Evolutionary conservation across 2,113 vertebrate genomes (phyloP).

Genomic region (Emydocephalus ijimae): DNA sequence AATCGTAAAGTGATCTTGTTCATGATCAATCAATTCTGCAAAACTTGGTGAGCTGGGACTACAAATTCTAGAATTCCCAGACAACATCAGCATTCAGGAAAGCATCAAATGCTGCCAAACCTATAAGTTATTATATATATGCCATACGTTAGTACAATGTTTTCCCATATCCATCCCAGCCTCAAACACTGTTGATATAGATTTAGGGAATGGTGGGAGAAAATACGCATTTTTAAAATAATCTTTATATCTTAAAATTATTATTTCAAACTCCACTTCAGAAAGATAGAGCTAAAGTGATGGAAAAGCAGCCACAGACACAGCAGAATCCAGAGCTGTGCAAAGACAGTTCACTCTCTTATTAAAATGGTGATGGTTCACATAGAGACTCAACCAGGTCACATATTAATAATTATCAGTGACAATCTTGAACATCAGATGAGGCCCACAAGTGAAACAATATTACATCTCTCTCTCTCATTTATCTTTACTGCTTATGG

Average conservation of each 20-base stretch:
- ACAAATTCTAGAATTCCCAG: background rate
- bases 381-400: constrained; percentile 79
- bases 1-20: background rate
- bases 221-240: background rate
- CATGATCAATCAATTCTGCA: background rate
- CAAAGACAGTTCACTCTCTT: constrained; percentile 61
- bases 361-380: constrained; percentile 75
- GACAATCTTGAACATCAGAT: constrained; percentile 85
- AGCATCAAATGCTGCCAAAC: background rate
- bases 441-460: constrained; percentile 85
- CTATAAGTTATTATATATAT: background rate
- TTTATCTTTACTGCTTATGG: constrained; percentile 87
- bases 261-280: background rate
- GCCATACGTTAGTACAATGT: background rate
- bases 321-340: background rate
- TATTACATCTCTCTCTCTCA: constrained; percentile 86
- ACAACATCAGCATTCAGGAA: background rate
- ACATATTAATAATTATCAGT: constrained; percentile 89
- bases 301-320: constrained; percentile 17
- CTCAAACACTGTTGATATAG: background rate
- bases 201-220: background rate
- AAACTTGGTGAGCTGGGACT: background rate
- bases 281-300: constrained; percentile 30
- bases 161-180: background rate
- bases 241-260: background rate